These are phyloP conservation scores for Gambelia wislizenii DNA, from an alignment of 2,797 vertebrate genomes.

Conservation along the genomic window DNA sequence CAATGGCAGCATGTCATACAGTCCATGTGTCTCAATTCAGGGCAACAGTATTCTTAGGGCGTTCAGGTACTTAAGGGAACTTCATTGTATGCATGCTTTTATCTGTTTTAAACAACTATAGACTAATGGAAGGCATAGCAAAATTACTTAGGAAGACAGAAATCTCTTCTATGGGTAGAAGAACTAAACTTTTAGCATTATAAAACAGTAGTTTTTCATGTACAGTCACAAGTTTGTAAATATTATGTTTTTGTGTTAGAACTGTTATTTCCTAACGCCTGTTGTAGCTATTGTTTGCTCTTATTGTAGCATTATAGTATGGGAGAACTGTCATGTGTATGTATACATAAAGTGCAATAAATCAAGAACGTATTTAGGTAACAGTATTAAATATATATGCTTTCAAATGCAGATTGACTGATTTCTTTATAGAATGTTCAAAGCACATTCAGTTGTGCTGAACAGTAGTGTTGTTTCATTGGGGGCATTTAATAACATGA, in stretches of 20 bases:
- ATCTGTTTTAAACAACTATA: neutral
- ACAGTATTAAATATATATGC: neutral
- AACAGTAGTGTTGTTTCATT: neutral
- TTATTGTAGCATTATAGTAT: slow-evolving; percentile 32
- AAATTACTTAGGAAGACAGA: neutral
- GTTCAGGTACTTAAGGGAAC: slow-evolving; percentile 16
- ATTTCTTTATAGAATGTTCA: neutral
- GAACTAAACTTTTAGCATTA: neutral
- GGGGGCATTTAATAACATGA: neutral
- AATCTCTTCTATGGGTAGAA: neutral
- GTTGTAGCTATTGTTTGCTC: slow-evolving; percentile 23
- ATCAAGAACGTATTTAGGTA: slow-evolving; percentile 39
- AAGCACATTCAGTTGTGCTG: neutral
- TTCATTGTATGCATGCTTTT: neutral
- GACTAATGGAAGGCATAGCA: neutral
- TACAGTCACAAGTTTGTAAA: slow-evolving; percentile 47
- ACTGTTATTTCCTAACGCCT: slow-evolving; percentile 29
- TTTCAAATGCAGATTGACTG: neutral
- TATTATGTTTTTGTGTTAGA: slow-evolving; percentile 29
- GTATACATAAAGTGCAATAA: slow-evolving; percentile 69
- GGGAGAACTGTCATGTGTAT: slow-evolving; percentile 36
- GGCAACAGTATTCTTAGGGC: slow-evolving; percentile 5
- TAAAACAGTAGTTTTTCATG: neutral
- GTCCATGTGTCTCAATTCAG: neutral
- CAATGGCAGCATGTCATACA: no score